Evolutionary conservation across 2,797 vertebrate species (phyloP).

Genomic region (Caiman crocodilus): DNA sequence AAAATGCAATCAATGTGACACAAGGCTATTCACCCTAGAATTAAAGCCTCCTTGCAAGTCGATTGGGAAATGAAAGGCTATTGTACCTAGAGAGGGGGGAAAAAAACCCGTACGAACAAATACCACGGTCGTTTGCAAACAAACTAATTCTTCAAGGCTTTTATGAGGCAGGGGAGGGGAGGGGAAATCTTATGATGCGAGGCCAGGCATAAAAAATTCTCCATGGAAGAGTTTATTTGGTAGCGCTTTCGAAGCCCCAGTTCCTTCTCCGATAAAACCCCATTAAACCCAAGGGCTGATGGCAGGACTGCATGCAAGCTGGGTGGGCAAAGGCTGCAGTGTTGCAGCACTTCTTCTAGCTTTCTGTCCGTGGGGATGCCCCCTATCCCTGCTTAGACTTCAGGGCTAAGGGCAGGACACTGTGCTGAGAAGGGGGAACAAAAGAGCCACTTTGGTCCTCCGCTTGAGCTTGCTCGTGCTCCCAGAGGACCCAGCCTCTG

Average conservation of each 20-base stretch:
- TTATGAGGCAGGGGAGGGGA: background rate
- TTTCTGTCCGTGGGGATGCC: too few relatives aligned
- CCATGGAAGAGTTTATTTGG: background rate
- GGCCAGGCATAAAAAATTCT: background rate
- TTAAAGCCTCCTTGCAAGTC: background rate
- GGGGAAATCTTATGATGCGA: background rate
- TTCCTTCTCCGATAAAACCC: background rate
- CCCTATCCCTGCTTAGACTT: background rate
- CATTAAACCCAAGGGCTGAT: background rate
- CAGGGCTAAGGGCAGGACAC: background rate
- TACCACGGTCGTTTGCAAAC: background rate
- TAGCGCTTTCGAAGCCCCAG: background rate
- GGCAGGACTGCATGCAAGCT: background rate
- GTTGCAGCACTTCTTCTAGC: too few relatives aligned
- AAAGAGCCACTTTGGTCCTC: too few relatives aligned
- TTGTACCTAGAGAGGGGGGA: background rate
- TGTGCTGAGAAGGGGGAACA: too few relatives aligned
- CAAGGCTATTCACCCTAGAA: background rate
- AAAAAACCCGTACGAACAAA: background rate
- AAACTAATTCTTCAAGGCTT: background rate
- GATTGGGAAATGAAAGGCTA: conserved; percentile 13
- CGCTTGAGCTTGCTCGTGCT: too few relatives aligned
- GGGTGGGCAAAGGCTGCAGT: background rate
- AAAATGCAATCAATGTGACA: background rate
- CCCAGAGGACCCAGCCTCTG: too few relatives aligned